A percentile compares a stretch with the other conserved stretches of the same genome.
phyloP scores from a whole-genome alignment of 2,113 vertebrate species.

The Oreocharis arfaki region DNA sequence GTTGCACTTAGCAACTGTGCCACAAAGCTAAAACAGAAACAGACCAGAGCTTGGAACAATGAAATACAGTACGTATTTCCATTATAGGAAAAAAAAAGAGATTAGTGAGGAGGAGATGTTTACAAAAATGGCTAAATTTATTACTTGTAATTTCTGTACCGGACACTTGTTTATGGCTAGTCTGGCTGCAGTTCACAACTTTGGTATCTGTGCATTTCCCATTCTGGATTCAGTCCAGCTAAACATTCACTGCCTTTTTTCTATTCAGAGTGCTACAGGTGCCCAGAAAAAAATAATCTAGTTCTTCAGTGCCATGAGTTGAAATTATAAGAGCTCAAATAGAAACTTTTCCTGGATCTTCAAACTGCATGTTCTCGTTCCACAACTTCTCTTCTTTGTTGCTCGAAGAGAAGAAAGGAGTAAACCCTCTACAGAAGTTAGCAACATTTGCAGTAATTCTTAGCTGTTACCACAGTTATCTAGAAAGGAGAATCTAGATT shows the following conservation, averaged over 20 bases:
- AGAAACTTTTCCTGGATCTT: slow-evolving; percentile 2
- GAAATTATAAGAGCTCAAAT: background rate
- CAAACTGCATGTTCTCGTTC: background rate
- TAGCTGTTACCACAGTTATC: background rate
- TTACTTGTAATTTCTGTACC: slow-evolving; percentile 25
- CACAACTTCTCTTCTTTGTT: background rate
- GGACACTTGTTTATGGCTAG: slow-evolving; percentile 34
- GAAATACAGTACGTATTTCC: slow-evolving; percentile 25
- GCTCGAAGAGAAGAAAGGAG: background rate
- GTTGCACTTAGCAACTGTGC: slow-evolving; percentile 62
- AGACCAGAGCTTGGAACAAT: slow-evolving; percentile 43
- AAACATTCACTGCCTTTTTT: slow-evolving; percentile 38
- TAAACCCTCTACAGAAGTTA: background rate
- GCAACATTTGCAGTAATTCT: background rate
- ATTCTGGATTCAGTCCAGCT: slow-evolving; percentile 26
- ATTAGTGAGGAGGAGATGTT: slow-evolving; percentile 36
- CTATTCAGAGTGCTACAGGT: slow-evolving; percentile 23
- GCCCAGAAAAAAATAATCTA: background rate
- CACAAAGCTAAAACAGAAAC: slow-evolving; percentile 58
- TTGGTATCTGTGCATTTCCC: slow-evolving; percentile 6
- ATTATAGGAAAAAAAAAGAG: slow-evolving; percentile 46
- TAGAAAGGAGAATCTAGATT: background rate
- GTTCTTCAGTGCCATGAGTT: slow-evolving; percentile 60
- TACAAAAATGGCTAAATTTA: slow-evolving; percentile 54
- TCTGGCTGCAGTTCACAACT: slow-evolving; percentile 31